Evolutionary conservation across 2,888 invertebrate species (phyloP).

Genomic region (Myathropa florea): DNA sequence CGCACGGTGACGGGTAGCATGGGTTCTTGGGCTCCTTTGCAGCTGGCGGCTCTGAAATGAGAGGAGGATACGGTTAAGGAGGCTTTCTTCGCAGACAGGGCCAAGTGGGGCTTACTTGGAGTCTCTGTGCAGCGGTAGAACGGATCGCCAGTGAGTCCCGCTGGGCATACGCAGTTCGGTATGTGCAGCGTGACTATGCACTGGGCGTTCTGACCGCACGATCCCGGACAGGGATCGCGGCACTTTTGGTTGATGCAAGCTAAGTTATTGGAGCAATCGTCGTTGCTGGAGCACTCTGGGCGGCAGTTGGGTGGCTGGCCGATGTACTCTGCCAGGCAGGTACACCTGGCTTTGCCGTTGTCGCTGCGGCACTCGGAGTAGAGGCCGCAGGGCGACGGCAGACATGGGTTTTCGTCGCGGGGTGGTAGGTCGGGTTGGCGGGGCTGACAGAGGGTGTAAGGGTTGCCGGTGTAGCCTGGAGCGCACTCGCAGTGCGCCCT

Average conservation of each 20-base stretch:
- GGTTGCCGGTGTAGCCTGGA: constrained; percentile 87
- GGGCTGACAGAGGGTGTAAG: constrained; percentile 84
- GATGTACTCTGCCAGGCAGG: constrained; percentile 85
- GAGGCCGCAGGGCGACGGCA: constrained; percentile 89
- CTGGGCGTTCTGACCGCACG: constrained; percentile 88
- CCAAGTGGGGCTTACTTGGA: constrained; percentile 75
- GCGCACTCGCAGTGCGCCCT: constrained; percentile 89
- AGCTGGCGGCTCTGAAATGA: constrained; percentile 73
- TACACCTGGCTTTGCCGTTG: constrained; percentile 84
- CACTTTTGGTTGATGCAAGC: constrained; percentile 89
- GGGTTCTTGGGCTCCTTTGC: constrained; percentile 82
- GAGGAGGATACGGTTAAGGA: background rate
- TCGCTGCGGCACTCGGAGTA: constrained; percentile 87
- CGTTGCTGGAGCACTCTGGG: constrained; percentile 87
- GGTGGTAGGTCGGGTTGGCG: constrained; percentile 53
- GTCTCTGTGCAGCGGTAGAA: constrained; percentile 84
- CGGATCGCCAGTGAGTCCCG: constrained; percentile 87
- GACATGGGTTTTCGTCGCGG: constrained; percentile 83
- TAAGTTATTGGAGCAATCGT: constrained; percentile 85
- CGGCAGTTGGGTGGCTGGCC: constrained; percentile 88
- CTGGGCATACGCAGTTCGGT: constrained; percentile 87
- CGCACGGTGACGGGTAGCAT: constrained; percentile 88
- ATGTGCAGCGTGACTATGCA: constrained; percentile 89
- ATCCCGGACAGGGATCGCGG: constrained; percentile 88
- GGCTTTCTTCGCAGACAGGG: background rate